Base-by-base conservation (phyloP, 2,113 vertebrate genomes). In the Enhydra lutris region DNA sequence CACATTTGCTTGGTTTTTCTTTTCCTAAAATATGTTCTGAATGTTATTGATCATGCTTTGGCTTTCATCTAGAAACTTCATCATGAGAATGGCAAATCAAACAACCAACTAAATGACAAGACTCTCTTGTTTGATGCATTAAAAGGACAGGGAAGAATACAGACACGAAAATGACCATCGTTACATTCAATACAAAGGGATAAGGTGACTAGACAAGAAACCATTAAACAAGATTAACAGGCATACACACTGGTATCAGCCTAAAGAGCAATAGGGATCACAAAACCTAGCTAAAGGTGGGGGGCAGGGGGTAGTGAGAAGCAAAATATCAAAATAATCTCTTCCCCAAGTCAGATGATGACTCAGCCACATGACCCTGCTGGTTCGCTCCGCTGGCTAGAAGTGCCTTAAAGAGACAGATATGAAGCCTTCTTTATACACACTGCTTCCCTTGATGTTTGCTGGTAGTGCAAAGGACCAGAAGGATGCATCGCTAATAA, bases 61-160 rank as follows among this genome's bases (percentile, higher is more conserved):
- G 11, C 65, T 92, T 83, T 86, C 34, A 92, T 96, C 67, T 94
- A 80, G 67, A 97, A 84, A 1, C 52, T 78, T 91, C 11, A 7
- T 39, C 55, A 39, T 39, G 52, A n/a, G 76, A 96, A 90, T 9
- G 39, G 63, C 55, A 83, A 92, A 59, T 71, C 31, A 50, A 84
- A 59, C 18, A 36, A 69, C 18, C 50, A 76, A 78, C 23, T 36
- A 67, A 52, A 63, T 50, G 74, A 91, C 8, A 81, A 45, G 63
- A 57, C 10, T 79, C 47, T 31, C 31, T 29, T 74, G 12, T 80
- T n/a, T 63, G 26, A 81, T 92, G 45, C 65, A 26, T 29, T 36
- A 31, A 87, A 42, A 89, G 26, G 26, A 50, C 12, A 76, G 23
- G 57, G 47, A 39, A 91, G 74, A 69, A 87, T 5, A n/a, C 6